phyloP scores from a whole-genome alignment of 2,113 vertebrate species.

The Nematolebias whitei region DNA sequence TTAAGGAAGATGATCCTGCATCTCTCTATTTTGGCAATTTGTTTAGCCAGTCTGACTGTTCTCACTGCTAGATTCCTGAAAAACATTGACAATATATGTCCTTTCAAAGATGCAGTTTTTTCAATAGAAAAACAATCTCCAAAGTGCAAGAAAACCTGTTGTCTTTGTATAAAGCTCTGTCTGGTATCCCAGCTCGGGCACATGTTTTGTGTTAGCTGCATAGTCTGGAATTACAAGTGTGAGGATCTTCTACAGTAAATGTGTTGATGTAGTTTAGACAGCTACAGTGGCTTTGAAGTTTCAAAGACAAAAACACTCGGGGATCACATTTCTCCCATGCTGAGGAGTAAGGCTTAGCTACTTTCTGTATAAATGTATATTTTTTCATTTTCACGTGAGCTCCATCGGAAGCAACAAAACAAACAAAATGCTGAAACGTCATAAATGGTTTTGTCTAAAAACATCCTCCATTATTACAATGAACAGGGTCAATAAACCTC shows the following conservation, averaged over 20 bases:
- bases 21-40: constrained; percentile 39
- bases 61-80: constrained; percentile 61
- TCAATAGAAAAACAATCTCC: constrained; percentile 39
- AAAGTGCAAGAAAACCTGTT: constrained; percentile 10
- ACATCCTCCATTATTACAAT: constrained; percentile 26
- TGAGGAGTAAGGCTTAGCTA: background rate
- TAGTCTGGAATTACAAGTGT: constrained; percentile 24
- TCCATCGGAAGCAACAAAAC: background rate
- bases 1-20: constrained; percentile 3
- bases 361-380: background rate
- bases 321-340: constrained; percentile 17
- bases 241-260: constrained; percentile 45
- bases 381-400: background rate
- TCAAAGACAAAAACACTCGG: constrained; percentile 46
- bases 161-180: constrained; percentile 34
- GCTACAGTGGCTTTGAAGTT: constrained; percentile 59
- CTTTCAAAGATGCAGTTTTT: constrained; percentile 16
- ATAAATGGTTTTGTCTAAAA: constrained; percentile 10
- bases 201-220: constrained; percentile 41
- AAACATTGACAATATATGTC: constrained; percentile 42
- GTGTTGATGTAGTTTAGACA: constrained; percentile 58
- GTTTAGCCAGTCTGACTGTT: constrained; percentile 47
- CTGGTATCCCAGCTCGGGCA: constrained; percentile 29
- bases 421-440: constrained; percentile 14
- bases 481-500: constrained; percentile 48